These are phyloP conservation scores for Guaruba guarouba DNA, from an alignment of 2,113 vertebrate genomes.

Conservation along the genomic window DNA sequence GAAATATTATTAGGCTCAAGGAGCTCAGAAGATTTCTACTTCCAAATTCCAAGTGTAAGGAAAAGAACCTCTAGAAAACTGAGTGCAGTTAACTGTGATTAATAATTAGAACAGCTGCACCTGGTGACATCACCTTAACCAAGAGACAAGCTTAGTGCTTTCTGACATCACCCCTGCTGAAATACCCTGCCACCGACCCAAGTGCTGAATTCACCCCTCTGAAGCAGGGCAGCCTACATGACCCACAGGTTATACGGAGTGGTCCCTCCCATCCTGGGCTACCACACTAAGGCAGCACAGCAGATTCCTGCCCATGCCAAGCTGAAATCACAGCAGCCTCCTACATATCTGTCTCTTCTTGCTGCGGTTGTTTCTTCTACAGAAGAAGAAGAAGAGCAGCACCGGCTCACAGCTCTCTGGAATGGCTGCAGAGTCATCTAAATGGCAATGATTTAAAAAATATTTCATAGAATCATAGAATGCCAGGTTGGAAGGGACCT, in stretches of 20 bases:
- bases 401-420: neutral
- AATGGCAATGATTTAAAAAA: neutral
- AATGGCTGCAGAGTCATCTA: neutral
- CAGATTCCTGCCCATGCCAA: neutral
- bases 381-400: neutral
- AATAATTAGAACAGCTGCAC: neutral
- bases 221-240: neutral
- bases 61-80: neutral
- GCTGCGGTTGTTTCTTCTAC: neutral
- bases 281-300: fast-evolving
- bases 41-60: fast-evolving
- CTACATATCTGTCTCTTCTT: fast-evolving
- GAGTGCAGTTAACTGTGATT: neutral
- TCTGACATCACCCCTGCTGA: neutral
- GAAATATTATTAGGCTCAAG: neutral
- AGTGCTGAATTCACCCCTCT: fast-evolving
- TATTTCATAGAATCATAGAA: neutral
- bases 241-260: fast-evolving
- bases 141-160: neutral
- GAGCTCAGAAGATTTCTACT: neutral
- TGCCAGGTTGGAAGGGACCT: neutral
- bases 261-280: neutral
- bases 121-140: neutral
- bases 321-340: neutral
- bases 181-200: fast-evolving